Conservation (phyloP, 1,140 invertebrate genomes). For the Tetramorium alpestre region DNA sequence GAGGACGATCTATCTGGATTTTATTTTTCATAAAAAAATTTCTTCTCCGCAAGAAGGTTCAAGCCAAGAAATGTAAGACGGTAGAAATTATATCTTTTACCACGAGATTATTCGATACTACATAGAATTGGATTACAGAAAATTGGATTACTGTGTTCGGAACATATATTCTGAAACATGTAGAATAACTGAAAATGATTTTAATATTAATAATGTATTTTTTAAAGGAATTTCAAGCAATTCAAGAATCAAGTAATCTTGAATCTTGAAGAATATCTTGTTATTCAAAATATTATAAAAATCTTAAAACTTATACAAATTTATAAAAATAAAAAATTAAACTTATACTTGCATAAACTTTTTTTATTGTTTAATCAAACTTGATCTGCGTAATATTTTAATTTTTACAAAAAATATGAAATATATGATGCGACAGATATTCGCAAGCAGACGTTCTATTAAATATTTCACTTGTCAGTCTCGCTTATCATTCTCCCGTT, state of each 20-base stretch:
- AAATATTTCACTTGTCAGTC: slow-evolving; percentile 23
- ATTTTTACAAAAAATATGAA: background rate
- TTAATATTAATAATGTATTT: background rate
- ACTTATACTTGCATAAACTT: background rate
- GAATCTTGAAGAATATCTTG: background rate
- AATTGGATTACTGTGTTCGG: background rate
- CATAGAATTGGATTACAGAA: background rate
- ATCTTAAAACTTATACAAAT: no score
- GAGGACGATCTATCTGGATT: background rate
- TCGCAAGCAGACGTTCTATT: background rate
- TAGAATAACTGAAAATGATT: background rate
- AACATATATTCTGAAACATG: background rate
- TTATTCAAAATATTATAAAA: no score
- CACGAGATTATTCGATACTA: background rate
- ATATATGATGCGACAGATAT: slow-evolving; percentile 1
- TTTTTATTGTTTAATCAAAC: background rate
- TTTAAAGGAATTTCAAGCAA: background rate
- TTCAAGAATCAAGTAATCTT: background rate
- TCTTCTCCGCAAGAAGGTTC: background rate
- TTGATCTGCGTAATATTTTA: background rate
- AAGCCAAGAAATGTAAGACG: background rate
- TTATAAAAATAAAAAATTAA: no score
- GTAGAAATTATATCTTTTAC: background rate
- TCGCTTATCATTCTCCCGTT: background rate
- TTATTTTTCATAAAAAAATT: slow-evolving; percentile 9